Base-by-base conservation (phyloP, 2,797 vertebrate species). In the Acanthiza pusilla region DNA sequence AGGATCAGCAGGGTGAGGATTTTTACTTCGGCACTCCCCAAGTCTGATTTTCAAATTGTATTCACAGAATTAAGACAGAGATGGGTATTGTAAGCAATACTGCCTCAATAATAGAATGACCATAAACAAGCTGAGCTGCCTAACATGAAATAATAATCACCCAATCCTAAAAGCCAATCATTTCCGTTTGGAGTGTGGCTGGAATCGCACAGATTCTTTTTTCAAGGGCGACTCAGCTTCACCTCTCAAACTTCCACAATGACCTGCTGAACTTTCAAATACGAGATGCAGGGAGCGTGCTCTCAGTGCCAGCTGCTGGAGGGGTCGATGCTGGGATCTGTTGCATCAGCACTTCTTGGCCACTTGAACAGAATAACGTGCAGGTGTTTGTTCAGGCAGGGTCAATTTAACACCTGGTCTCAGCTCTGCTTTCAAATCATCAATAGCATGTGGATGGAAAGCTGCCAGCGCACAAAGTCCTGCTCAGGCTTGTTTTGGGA, bases 371-470 rank as follows among this genome's bases (percentile, higher is more conserved):
- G 47, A 90, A 55, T 51, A 78, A 90, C 5, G 26, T 40, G 73
- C 57, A 73, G 80, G 40, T 27, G 11, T 7, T 80, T 61, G 78
- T 78, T 45, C 62, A 90, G 47, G 51, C 61, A 91, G 83, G 81
- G 73, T 81, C 91, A 92, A 51, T 97, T 92, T 87, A 95, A 90
- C 90, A 85, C n/a, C 61, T 78, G 58, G 16, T 88, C 94, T 87
- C 83, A 89, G 65, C 30, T 79, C 55, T 76, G 68, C 72, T 91
- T 79, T 92, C 74, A 93, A 92, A 90, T 42, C 66, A 83, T 71
- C 50, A 20, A 19, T 90, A 36, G 17, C 26, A 89, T 29, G 63
- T 43, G 73, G 45, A 83, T 29, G 61, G 65, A 90, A 86, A 84
- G 25, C 42, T 96, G 88, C 53, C 85, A 88, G 63, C 3, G 21